These are phyloP conservation scores for Adineta ricciae DNA, from an alignment of 2,888 invertebrate genomes.

Conservation along the genomic window DNA sequence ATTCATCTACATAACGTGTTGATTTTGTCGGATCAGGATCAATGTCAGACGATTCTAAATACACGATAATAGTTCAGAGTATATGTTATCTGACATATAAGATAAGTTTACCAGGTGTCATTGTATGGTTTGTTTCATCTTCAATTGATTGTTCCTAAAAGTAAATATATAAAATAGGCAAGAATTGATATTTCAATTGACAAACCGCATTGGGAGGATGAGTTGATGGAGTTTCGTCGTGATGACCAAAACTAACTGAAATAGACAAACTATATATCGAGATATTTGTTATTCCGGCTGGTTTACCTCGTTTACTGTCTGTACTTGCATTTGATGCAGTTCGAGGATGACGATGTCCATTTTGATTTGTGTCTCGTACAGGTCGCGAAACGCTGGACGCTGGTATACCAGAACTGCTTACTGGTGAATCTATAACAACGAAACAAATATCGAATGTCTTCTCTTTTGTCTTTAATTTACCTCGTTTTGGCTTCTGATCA, in stretches of 20 bases:
- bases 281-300: neutral
- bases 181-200: neutral
- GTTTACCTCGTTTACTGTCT: neutral
- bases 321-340: neutral
- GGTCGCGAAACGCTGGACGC: neutral
- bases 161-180: neutral
- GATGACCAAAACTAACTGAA: constrained; percentile 10
- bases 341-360: neutral
- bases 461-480: neutral
- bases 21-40: neutral
- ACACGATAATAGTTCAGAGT: no score
- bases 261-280: neutral
- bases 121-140: neutral
- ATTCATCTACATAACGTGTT: neutral
- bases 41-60: neutral
- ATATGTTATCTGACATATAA: no score
- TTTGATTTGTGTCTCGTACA: neutral
- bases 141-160: neutral
- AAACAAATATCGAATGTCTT: neutral
- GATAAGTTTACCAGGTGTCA: constrained; percentile 1
- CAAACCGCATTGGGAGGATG: neutral
- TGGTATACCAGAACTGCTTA: neutral
- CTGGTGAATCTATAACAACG: neutral
- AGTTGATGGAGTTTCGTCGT: neutral
- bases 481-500: neutral